Evolutionary conservation across 2,113 vertebrate species (phyloP).

Genomic region (Eidolon helvum): DNA sequence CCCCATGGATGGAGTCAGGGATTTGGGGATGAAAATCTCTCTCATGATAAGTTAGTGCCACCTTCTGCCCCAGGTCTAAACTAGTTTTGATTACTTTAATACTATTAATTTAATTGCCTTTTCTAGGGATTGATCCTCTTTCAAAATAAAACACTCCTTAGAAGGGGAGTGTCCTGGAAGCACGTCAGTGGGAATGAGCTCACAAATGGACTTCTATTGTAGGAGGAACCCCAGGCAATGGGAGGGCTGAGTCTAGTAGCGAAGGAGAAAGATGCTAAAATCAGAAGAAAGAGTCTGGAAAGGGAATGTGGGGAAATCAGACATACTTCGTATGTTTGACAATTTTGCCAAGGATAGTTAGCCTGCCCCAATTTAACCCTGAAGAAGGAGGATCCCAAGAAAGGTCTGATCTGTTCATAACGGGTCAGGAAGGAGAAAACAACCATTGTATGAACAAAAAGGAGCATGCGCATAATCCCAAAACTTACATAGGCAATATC

Average conservation of each 20-base stretch:
- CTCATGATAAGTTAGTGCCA: not conserved
- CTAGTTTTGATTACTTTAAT: not conserved
- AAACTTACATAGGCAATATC: not conserved
- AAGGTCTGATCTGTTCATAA: not conserved
- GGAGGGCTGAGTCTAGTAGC: not conserved
- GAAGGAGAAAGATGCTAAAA: not conserved
- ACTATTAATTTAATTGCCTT: not conserved
- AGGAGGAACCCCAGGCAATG: not conserved
- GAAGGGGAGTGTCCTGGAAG: not conserved
- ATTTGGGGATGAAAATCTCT: not conserved
- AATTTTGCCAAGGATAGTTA: not conserved
- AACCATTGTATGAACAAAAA: not conserved
- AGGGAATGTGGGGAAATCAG: not conserved
- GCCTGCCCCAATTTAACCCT: not conserved
- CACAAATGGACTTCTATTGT: not conserved
- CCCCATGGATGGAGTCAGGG: not conserved
- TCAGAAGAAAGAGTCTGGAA: not conserved
- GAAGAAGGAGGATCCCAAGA: not conserved
- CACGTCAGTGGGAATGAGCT: not conserved
- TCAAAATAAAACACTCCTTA: constrained; percentile 9
- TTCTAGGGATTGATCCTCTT: not conserved
- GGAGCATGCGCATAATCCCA: not conserved
- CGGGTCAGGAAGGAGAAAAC: not conserved
- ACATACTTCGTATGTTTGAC: not conserved
- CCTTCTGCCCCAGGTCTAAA: not conserved